Evolutionary conservation across 1,140 invertebrate genomes (phyloP).

Genomic region (Hypothenemus hampei): DNA sequence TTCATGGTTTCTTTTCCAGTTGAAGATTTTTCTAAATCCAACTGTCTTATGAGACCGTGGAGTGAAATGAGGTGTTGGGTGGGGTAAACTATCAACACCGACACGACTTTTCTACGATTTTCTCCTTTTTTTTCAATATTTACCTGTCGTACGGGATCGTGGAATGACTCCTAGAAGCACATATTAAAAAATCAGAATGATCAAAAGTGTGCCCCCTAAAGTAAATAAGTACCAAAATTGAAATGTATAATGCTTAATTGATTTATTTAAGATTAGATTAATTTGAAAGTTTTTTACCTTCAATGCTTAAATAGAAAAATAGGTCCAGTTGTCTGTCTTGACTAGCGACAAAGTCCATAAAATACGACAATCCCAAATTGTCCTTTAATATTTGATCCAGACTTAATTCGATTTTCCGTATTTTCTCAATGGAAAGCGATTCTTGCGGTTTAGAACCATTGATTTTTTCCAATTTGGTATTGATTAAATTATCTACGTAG

Average conservation of each 20-base stretch:
- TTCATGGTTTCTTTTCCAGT: too few relatives aligned
- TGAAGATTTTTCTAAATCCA: too few relatives aligned
- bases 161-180: too few relatives aligned
- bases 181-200: too few relatives aligned
- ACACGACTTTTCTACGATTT: too few relatives aligned
- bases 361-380: slow-evolving; percentile 73
- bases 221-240: neutral
- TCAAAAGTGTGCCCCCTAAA: too few relatives aligned
- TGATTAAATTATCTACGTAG: slow-evolving; percentile 74
- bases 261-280: neutral
- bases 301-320: slow-evolving; percentile 79
- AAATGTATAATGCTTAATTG: slow-evolving; percentile 7
- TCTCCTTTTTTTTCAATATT: too few relatives aligned
- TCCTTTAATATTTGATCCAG: slow-evolving; percentile 77
- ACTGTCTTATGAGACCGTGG: too few relatives aligned
- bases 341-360: slow-evolving; percentile 74
- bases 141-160: too few relatives aligned
- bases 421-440: slow-evolving; percentile 39
- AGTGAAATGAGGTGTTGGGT: too few relatives aligned
- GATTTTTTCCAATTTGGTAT: slow-evolving; percentile 60
- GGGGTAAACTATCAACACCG: too few relatives aligned
- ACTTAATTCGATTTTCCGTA: slow-evolving; percentile 63
- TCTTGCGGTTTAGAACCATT: slow-evolving; percentile 45
- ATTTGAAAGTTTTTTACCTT: slow-evolving; percentile 48
- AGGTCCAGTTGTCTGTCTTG: slow-evolving; percentile 71